Base-by-base conservation (phyloP, 2,888 invertebrate genomes). In the Spodoptera littoralis region DNA sequence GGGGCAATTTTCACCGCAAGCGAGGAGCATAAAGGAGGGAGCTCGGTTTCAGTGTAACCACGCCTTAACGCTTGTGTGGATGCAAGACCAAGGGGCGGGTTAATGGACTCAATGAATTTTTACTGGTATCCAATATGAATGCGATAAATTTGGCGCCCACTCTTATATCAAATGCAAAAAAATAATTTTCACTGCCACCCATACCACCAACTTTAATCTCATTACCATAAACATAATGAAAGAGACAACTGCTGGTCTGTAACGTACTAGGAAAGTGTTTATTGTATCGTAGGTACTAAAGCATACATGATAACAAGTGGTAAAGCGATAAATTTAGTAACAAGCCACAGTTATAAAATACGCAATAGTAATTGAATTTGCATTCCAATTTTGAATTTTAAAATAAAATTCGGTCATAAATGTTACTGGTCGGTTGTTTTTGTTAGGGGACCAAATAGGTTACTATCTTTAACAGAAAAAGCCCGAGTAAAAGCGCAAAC, bases 1-100 rank as follows among this genome's bases (percentile, higher is more conserved):
- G 91, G 91, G 92, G 89, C 87, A 89, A 91, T 90, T 91, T 90
- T 90, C 85, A 86, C 88, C 87, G 87, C 88, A 79, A 87, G 89
- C 86, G 76, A 84, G 86, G 85, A 83, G 86, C 83, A 84, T 84
- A 84, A 86, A 82, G 85, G 82, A 89, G 91, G 91, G 90, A 82
- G 87, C 88, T 84, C 82, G 82, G 85, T 85, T 85, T 86, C 83
- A 84, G 80, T 84, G 75, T 85, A 86, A 88, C 91, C 92, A 91
- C 92, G 91, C 92, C 92, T 91, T 86, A 84, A 84, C 85, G 86
- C 82, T 86, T 88, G 72, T 87, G 84, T 88, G 74, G 80, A 83
- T 80, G 80, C 67, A 65, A 73, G 55, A 68, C 77, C 74, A 81
- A 77, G 82, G 79, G 83, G 83, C 83, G 83, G 85, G 75, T 77